A percentile compares a stretch with the other conserved stretches of the same genome.
Evolutionary conservation across 2,113 vertebrate genomes (phyloP).

Genomic region (Lepisosteus osseus): DNA sequence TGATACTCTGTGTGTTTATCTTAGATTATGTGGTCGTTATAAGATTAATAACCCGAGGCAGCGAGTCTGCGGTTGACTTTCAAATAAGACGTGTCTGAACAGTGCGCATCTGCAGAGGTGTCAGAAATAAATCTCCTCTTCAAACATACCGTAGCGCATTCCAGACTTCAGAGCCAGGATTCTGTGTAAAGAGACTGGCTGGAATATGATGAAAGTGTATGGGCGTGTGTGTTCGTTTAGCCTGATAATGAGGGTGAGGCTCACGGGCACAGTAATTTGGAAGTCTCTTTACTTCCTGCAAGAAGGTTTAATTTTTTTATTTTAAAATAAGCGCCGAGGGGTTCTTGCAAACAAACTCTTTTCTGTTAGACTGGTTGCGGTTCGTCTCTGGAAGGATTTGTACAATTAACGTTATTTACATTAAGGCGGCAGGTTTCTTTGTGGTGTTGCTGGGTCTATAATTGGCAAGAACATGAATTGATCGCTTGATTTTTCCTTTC

Average conservation of each 20-base stretch:
- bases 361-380: constrained; percentile 71
- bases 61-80: constrained; percentile 80
- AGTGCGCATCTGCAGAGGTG: constrained; percentile 71
- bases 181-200: constrained; percentile 66
- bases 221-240: constrained; percentile 71
- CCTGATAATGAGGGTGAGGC: constrained; percentile 83
- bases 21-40: constrained; percentile 78
- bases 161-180: constrained; percentile 75
- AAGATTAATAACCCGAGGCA: constrained; percentile 80
- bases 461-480: constrained; percentile 80
- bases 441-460: constrained; percentile 61
- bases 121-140: constrained; percentile 76
- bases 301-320: constrained; percentile 49
- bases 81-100: constrained; percentile 86
- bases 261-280: constrained; percentile 76
- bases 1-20: constrained; percentile 77
- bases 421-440: constrained; percentile 69
- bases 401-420: constrained; percentile 77
- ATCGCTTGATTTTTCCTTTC: background rate
- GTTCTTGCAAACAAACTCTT: constrained; percentile 62
- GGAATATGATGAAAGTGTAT: constrained; percentile 77
- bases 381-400: constrained; percentile 71
- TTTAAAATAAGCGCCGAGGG: constrained; percentile 45
- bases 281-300: constrained; percentile 82
- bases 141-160: constrained; percentile 73